Conservation (phyloP, 2,888 invertebrate genomes). For the Tetanocera ferruginea region DNA sequence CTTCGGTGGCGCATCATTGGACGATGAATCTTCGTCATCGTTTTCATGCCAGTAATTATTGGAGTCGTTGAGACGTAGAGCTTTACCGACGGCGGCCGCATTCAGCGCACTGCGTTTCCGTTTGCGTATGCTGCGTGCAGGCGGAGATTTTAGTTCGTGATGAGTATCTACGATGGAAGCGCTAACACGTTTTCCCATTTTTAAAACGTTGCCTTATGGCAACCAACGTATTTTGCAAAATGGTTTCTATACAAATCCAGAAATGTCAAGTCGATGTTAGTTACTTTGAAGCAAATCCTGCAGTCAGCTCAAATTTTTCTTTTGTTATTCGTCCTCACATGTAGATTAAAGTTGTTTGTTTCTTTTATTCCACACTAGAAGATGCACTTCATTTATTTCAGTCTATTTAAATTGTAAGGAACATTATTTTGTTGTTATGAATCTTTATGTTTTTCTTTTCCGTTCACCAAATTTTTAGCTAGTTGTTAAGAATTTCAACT, state of each 20-base stretch:
- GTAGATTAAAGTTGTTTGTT: constrained; percentile 49
- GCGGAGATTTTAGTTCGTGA: constrained; percentile 47
- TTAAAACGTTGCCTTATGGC: constrained; percentile 4
- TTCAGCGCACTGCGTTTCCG: constrained; percentile 56
- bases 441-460: constrained; percentile 19
- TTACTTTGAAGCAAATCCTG: background rate
- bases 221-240: background rate
- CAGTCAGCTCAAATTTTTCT: background rate
- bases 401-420: constrained; percentile 24
- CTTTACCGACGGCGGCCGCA: constrained; percentile 41
- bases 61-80: constrained; percentile 50
- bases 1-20: constrained; percentile 53
- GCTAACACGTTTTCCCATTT: constrained; percentile 64
- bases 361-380: constrained; percentile 28
- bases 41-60: constrained; percentile 60
- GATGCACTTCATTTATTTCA: constrained; percentile 5
- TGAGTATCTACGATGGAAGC: constrained; percentile 45
- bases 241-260: no score
- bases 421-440: constrained; percentile 17
- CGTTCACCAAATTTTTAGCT: constrained; percentile 19
- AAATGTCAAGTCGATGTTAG: no score
- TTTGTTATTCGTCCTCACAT: constrained; percentile 33
- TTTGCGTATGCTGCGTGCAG: constrained; percentile 59
- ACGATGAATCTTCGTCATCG: constrained; percentile 64
- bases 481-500: constrained; percentile 23